Base-by-base conservation (phyloP, 2,113 vertebrate species). In the Xiphophorus maculatus region DNA sequence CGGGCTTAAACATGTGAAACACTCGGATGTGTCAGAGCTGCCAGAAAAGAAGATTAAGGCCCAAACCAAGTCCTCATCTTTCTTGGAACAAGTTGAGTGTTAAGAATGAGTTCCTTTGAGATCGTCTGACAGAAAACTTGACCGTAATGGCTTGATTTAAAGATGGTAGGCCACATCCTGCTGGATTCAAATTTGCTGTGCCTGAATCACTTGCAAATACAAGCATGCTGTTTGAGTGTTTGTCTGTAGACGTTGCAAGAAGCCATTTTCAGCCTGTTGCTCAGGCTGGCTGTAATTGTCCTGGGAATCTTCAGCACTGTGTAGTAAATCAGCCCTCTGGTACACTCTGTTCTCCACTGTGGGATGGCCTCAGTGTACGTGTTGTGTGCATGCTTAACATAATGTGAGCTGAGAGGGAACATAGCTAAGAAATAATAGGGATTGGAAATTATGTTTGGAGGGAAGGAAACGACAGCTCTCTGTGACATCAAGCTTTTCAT, bases 241-340 rank as follows among this genome's bases (percentile, higher is more conserved):
- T 82, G 77, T 60, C 68, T 37, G 32, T 63, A 74, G 76, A 83
- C 75, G 81, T 65, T 79, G 25, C 0, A 32, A 85, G 79, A 63
- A 89, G 87, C 81, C 87, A 80, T 90, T 89, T 91, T 80, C 91
- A 89, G 88, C 88, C 90, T 88, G 82, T 91, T 89, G 82, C 89
- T 91, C 64, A 79, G 86, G 73, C 81, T 84, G 85, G 76, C 81
- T 86, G 76, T 91, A 93, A 92, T 94, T 93, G 91, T 94, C 90
- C 89, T 89, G 88, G 90, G 92, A 93, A 91, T 90, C 77, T 33
- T 91, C 89, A 85, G 88, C 87, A 71, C 86, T 75, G 89, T 75
- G 89, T 81, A 92, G 92, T 94, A 90, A 94, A 93, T 92, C 89
- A 90, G 91, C 88, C 81, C 77, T 84, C 81, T 85, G 86, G 91